Base-by-base conservation (phyloP, 2,797 vertebrate species). In the Sebastolobus altivelis region DNA sequence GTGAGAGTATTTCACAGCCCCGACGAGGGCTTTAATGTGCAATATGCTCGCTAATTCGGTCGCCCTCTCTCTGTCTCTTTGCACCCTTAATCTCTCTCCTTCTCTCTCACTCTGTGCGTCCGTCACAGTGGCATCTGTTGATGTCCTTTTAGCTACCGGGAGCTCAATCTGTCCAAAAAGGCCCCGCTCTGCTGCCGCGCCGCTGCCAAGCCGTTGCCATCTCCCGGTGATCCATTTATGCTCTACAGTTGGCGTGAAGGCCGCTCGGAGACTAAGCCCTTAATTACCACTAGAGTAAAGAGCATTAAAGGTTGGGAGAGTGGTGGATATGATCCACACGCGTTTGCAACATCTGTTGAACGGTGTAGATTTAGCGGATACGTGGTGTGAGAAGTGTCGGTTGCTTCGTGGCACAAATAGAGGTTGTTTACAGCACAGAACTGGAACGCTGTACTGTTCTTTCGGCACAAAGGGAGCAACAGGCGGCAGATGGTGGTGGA, bases 231-330 rank as follows among this genome's bases (percentile, higher is more conserved):
- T 84, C 59, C 89, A 38, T 86, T 87, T 80, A 62, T 43, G 77
- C 75, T 80, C 55, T 70, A 77, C 80, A 75, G 71, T 80, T 65
- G 75, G 76, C 38, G 25, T 33, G 35, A 54, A 68, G 67, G 75
- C 86, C 62, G 49, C 81, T 79, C 59, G 8, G 90, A 86, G 76
- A 82, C 85, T 83, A 87, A 94, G 83, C 72, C 85, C 82, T 86
- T 94, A 92, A 95, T 95, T 94, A 92, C 83, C 80, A 85, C 84
- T 77, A 33, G 70, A 87, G 87, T 85, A 85, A 89, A 91, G 81
- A 91, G 86, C 81, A 79, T 85, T 78, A 68, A 75, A 72, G 83
- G 80, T 72, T 83, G 13, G 31, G 58, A 86, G 81, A 75, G 72
- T 72, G 81, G 72, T 52, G 79, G 62, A 76, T 66, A 37, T n/a